Base-by-base conservation (phyloP, 2,113 vertebrate species). In the Prunella fulvescens region DNA sequence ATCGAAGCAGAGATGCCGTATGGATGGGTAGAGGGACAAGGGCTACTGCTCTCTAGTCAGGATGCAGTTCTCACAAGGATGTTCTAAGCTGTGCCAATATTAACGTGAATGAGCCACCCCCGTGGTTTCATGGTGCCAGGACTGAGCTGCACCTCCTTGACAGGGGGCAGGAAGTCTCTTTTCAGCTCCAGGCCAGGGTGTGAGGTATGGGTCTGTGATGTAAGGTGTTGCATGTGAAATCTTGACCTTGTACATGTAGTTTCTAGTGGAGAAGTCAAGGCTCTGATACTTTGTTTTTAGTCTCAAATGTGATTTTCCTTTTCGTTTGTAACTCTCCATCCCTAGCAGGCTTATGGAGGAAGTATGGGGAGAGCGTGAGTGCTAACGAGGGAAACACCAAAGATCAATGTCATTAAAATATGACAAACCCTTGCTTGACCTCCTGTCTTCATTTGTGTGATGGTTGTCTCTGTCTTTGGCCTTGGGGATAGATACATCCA, bases 191-290 rank as follows among this genome's bases (percentile, higher is more conserved):
- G 95, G 93, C 95, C 96, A 96, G 97, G 95, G 66, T 97, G 97
- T 97, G 97, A 98, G 97, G 98, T 98, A 97, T 97, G 82, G 91
- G 96, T 98, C 97, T 98, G 97, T 98, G 97, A 98, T 97, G 97
- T 98, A 98, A 97, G 97, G 97, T 98, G 98, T 98, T 98, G 98
- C 98, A 98, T 98, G 98, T 98, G 97, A 98, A 98, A 97, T 97
- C 97, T 97, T 98, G 97, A 98, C 97, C 97, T 96, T 97, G 97
- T 98, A 98, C 56, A 96, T 98, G 97, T 98, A 98, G 97, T 97
- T 98, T 97, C 96, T 98, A 98, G 97, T 98, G 98, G 96, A 97
- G 91, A 98, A 98, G 97, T 98, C 97, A 97, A 98, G 97, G 97
- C 96, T 98, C 97, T 98, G 97, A 97, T 96, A 95, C 93, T 98